These are phyloP conservation scores for Pangasius macronema DNA, from an alignment of 2,797 vertebrate genomes.

Conservation along the genomic window DNA sequence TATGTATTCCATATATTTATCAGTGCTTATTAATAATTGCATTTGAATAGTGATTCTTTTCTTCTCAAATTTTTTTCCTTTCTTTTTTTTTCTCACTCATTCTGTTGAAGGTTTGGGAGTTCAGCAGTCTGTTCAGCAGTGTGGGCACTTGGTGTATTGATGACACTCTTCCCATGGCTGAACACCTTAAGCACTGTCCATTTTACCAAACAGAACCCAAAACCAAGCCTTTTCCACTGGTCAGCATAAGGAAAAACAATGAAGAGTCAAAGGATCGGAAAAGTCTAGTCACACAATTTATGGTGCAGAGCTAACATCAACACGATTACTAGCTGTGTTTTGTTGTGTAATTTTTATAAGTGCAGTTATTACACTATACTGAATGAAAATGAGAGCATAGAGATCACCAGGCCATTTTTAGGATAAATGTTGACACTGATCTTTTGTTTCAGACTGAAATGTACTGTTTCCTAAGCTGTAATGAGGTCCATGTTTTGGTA, in stretches of 20 bases:
- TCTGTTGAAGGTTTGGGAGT: conserved; percentile 87
- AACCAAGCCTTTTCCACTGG: conserved; percentile 78
- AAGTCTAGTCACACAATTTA: conserved; percentile 73
- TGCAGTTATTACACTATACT: background rate
- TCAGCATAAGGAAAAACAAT: conserved; percentile 66
- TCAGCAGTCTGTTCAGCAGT: conserved; percentile 89
- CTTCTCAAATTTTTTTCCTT: background rate
- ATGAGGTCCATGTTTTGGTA: background rate
- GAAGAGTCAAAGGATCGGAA: conserved; percentile 56
- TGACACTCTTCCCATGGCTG: conserved; percentile 77
- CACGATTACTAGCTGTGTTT: background rate
- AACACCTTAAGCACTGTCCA: conserved; percentile 87
- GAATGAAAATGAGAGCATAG: background rate
- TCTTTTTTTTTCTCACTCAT: background rate
- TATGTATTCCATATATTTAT: background rate
- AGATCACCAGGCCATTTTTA: background rate
- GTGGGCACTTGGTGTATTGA: conserved; percentile 82
- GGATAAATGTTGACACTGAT: background rate
- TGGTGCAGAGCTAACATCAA: conserved; percentile 11
- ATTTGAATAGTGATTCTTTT: background rate
- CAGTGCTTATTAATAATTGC: background rate
- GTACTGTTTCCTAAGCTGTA: background rate
- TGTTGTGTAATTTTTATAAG: background rate
- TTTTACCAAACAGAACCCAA: conserved; percentile 81
- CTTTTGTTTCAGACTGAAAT: background rate